Evolutionary conservation across 2,113 vertebrate genomes (phyloP), one percentile per base, ranked within the genome.

Genomic region (Uria aalge): DNA sequence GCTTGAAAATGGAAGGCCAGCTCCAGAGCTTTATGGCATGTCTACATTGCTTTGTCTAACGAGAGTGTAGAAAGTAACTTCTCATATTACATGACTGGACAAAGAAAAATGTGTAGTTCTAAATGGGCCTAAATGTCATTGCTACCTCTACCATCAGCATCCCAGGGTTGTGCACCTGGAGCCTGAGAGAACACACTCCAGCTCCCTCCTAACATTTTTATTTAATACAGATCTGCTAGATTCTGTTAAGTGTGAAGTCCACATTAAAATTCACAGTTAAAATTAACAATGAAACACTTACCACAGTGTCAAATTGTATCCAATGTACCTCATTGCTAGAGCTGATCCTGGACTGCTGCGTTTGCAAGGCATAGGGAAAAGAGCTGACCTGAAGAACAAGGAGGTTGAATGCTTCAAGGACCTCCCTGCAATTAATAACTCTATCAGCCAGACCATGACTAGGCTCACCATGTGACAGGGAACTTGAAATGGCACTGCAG

Each of bases 321-420:
- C 99, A 99, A 74, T 99, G 99, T 23, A 99, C 99, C 90, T 99
- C 99, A 68, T 99, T 99, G 96, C 97, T 97, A 91, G 98, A 92
- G 97, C 98, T 99, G 98, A 99, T 99, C 94, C 99, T 98, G 64
- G 99, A 99, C 96, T 99, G 99, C 81, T 98, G 98, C 2, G 99
- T 99, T 98, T 99, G 99, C 90, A 99, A 98, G 16, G 99, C 99
- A 95, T 99, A 98, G 8, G 99, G 99, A 95, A 99, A 99, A 97
- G 99, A 99, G 98, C 99, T 99, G 97, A 99, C 99, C 98, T 99
- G 99, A 92, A 99, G 99, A 66, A 99, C 99, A 97, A 99, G 98
- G 94, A 99, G 99, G 98, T 99, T 99, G 96, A 99, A 98, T 41
- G 99, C 99, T 77, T 99, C 99, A 40, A 99, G 98, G 79, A 99